Evolutionary conservation across 2,888 invertebrate species (phyloP).

Genomic region (Drosophila infuscata): DNA sequence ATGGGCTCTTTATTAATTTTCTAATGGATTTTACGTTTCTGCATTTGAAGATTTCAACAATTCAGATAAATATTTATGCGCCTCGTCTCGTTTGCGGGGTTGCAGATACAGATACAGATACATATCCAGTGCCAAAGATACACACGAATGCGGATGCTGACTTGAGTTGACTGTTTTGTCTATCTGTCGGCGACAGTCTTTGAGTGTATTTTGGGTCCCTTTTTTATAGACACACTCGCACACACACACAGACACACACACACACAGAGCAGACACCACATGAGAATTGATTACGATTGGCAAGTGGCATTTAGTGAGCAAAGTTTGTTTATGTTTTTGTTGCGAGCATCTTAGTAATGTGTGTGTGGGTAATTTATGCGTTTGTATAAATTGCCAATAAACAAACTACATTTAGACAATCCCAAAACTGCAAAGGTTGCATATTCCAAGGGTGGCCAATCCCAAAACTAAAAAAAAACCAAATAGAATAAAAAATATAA

Average conservation of each 20-base stretch:
- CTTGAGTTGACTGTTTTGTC: conserved; percentile 46
- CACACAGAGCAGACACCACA: conserved; percentile 36
- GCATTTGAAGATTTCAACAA: conserved; percentile 76
- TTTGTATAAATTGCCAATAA: conserved; percentile 78
- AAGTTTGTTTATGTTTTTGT: conserved; percentile 75
- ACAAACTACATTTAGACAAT: conserved; percentile 57
- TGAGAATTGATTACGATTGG: conserved; percentile 80
- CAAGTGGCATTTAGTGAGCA: conserved; percentile 79
- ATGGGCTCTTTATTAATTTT: conserved; percentile 81
- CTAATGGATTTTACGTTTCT: conserved; percentile 82
- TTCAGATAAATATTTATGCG: conserved; percentile 75
- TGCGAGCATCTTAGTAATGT: conserved; percentile 9
- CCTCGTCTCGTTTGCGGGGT: conserved; percentile 15
- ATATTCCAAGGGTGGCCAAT: conserved; percentile 21
- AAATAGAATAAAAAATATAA: background rate
- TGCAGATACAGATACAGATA: conserved; percentile 36
- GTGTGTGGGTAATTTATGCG: conserved; percentile 71
- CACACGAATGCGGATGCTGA: conserved; percentile 51
- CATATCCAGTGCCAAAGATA: conserved; percentile 19
- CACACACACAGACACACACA: conserved; percentile 21
- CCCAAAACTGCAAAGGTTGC: conserved; percentile 68
- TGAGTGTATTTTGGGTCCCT: conserved; percentile 46
- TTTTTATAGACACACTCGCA: conserved; percentile 65
- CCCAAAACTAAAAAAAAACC: background rate
- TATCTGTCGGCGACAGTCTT: conserved; percentile 43